phyloP scores from a whole-genome alignment of 2,888 invertebrate genomes.

The Cerastis leucographa region DNA sequence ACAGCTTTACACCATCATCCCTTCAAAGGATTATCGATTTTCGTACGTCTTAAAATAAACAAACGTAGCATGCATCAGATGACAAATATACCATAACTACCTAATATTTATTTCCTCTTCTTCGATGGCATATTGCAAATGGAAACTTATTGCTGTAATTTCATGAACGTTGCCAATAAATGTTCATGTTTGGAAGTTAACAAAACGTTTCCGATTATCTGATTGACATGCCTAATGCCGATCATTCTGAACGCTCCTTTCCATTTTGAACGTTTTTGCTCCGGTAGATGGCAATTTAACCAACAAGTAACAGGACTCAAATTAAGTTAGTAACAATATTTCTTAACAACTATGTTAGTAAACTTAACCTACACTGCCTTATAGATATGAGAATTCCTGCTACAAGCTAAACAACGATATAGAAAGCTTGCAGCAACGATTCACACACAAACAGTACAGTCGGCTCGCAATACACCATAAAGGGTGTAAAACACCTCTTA shows the following conservation, averaged over 20 bases:
- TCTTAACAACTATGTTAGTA: too few relatives aligned
- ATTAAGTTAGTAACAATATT: too few relatives aligned
- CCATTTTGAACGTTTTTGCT: background rate
- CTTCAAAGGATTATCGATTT: background rate
- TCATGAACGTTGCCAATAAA: slow-evolving; percentile 33
- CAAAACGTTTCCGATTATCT: slow-evolving; percentile 15
- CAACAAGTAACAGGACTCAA: too few relatives aligned
- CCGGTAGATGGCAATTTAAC: too few relatives aligned
- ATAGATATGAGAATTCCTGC: too few relatives aligned
- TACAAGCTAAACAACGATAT: too few relatives aligned
- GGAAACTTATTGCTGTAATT: slow-evolving; percentile 19
- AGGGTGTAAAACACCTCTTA: too few relatives aligned
- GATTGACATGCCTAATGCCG: background rate
- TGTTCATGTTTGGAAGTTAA: slow-evolving; percentile 8
- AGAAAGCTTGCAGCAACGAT: too few relatives aligned
- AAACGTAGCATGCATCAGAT: slow-evolving; percentile 3
- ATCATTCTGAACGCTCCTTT: background rate
- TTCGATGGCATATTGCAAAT: slow-evolving; percentile 27
- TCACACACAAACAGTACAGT: too few relatives aligned
- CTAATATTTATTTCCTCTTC: background rate
- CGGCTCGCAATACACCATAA: too few relatives aligned
- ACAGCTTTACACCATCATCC: background rate
- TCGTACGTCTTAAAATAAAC: background rate
- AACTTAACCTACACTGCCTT: too few relatives aligned
- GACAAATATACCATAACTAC: background rate